A percentile compares a stretch with the other conserved stretches of the same genome.
Conservation (phyloP, 2,113 vertebrate genomes). For the Pardalotus punctatus region DNA sequence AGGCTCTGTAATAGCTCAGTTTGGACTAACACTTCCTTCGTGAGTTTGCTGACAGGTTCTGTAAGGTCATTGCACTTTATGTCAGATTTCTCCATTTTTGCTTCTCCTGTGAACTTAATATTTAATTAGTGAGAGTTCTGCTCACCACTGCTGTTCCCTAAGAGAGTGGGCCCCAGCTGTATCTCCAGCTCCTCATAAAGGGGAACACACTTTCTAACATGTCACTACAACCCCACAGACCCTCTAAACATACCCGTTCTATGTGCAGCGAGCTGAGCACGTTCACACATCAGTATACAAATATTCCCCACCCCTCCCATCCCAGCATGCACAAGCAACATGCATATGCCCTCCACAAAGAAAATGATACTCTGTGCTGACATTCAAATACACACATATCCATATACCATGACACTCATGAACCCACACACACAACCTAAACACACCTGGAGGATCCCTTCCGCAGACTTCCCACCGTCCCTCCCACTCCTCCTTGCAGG, state of each 20-base stretch:
- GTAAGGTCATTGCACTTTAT: not conserved
- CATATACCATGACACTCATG: not conserved
- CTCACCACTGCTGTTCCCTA: not conserved
- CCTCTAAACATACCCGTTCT: conserved; percentile 21
- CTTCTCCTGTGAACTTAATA: not conserved
- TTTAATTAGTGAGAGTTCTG: not conserved
- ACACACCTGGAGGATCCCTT: conserved; percentile 25
- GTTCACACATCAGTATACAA: not conserved
- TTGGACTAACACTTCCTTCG: not conserved
- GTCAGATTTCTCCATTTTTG: not conserved
- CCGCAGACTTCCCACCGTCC: conserved; percentile 1
- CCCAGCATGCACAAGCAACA: not conserved
- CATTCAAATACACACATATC: not conserved
- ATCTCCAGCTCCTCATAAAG: not conserved
- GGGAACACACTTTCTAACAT: not conserved
- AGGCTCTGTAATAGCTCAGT: not conserved
- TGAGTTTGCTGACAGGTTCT: not conserved
- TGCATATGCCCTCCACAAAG: not conserved
- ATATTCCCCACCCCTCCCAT: not conserved
- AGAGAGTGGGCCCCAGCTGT: not conserved
- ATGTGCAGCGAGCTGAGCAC: not conserved
- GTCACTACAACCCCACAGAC: not conserved
- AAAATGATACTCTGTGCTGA: not conserved
- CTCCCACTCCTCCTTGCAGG: conserved; percentile 48
- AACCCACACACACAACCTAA: conserved; percentile 14